These are phyloP conservation scores for Borostomias antarcticus DNA, from an alignment of 2,797 vertebrate species.

Conservation along the genomic window DNA sequence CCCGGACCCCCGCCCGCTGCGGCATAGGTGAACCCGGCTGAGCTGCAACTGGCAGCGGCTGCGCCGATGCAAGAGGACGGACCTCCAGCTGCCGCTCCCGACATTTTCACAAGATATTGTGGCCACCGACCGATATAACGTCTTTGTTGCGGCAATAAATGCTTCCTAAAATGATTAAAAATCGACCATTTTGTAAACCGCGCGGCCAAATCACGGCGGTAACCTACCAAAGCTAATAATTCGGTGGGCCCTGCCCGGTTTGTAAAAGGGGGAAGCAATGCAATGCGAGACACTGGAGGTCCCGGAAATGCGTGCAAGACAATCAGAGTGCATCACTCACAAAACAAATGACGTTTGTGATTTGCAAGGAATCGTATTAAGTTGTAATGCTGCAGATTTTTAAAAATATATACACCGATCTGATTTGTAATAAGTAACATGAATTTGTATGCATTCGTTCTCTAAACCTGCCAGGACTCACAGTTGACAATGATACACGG, in stretches of 20 bases:
- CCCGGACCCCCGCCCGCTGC: conserved; percentile 53
- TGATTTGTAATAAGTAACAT: too few species aligned
- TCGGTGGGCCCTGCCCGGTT: conserved; percentile 45
- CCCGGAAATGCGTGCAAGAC: conserved; percentile 46
- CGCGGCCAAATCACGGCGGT: conserved; percentile 26
- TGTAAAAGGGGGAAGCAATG: conserved; percentile 65
- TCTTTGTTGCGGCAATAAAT: conserved; percentile 28
- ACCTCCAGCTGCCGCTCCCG: conserved; percentile 74
- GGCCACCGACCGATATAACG: conserved; percentile 36
- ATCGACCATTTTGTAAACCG: conserved; percentile 36
- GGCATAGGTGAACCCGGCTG: conserved; percentile 66
- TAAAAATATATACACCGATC: neutral
- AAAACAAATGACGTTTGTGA: neutral
- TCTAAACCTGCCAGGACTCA: too few species aligned
- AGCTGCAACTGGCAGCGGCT: conserved; percentile 72
- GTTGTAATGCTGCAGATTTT: too few species aligned
- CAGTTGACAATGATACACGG: too few species aligned
- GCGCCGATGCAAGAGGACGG: conserved; percentile 75
- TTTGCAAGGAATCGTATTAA: neutral
- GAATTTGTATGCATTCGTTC: too few species aligned
- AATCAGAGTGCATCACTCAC: neutral
- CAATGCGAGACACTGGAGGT: conserved; percentile 57
- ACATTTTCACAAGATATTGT: conserved; percentile 64
- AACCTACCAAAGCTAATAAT: conserved; percentile 50
- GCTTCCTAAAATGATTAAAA: conserved; percentile 28